phyloP scores from a whole-genome alignment of 2,797 vertebrate genomes.

The Zalophus californianus region DNA sequence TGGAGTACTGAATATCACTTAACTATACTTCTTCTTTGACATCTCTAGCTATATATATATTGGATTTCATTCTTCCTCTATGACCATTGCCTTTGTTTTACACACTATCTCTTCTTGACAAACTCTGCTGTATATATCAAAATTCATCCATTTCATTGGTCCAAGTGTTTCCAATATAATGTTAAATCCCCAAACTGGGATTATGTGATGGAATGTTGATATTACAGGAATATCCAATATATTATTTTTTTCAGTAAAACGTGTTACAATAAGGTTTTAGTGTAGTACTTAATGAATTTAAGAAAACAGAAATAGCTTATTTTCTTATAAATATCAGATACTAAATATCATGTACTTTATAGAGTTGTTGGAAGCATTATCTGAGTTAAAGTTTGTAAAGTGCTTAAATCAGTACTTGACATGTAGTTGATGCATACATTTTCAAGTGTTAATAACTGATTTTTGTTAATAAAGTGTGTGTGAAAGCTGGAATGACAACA shows the following conservation, averaged over 20 bases:
- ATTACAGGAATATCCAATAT: background rate
- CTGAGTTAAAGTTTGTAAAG: background rate
- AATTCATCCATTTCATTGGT: background rate
- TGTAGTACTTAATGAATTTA: background rate
- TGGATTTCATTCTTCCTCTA: background rate
- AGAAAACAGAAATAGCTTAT: background rate
- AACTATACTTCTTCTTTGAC: background rate
- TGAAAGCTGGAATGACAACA: background rate
- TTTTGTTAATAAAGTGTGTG: constrained; percentile 3
- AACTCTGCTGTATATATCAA: background rate
- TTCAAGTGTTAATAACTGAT: background rate
- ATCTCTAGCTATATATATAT: background rate
- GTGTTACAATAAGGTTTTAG: background rate
- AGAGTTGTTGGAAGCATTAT: background rate
- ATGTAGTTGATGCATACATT: background rate
- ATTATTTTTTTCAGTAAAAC: background rate
- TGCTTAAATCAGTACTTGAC: background rate
- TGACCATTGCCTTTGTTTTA: background rate
- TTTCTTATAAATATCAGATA: background rate
- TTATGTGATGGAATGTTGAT: background rate
- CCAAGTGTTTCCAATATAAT: background rate
- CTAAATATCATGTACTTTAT: background rate
- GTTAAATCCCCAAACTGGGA: background rate
- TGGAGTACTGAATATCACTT: background rate
- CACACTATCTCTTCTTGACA: background rate